phyloP scores from a whole-genome alignment of 2,797 vertebrate species.

The Epinephelus malabaricus region DNA sequence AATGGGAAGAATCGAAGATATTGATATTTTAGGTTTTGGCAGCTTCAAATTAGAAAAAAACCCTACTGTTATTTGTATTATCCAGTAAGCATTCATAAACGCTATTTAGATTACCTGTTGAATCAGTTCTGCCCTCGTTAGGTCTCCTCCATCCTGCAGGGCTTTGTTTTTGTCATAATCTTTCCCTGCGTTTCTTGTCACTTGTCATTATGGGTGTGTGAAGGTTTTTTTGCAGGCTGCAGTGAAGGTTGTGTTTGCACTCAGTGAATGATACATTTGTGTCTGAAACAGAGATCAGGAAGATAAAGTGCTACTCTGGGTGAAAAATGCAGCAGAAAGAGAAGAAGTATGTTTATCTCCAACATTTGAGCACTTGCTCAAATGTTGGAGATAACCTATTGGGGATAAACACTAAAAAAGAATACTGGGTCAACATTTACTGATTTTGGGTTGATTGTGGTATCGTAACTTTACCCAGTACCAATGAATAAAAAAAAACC shows the following conservation, averaged over 20 bases:
- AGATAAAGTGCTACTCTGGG: neutral
- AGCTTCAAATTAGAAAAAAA: neutral
- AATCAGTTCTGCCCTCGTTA: neutral
- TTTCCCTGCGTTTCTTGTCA: neutral
- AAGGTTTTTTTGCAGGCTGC: conserved; percentile 6
- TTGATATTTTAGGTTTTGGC: neutral
- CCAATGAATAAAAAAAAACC: no score
- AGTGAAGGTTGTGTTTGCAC: neutral
- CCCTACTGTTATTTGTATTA: no score
- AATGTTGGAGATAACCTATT: no score
- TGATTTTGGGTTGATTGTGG: no score
- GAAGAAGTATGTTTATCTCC: neutral
- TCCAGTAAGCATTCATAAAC: neutral
- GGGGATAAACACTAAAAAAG: no score
- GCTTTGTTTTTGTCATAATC: neutral
- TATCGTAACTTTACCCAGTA: no score
- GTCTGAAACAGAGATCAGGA: neutral
- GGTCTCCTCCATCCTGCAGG: neutral
- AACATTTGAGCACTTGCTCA: no score
- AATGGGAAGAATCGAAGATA: neutral
- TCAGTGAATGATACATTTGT: no score
- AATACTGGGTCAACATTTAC: no score
- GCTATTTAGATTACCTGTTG: conserved; percentile 4
- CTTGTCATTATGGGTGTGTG: conserved; percentile 14
- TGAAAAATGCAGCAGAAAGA: neutral